Percentiles rank a stretch among this genome's conserved stretches.
Evolutionary conservation across 1,140 invertebrate genomes (phyloP).

Genomic region (Plodia interpunctella): DNA sequence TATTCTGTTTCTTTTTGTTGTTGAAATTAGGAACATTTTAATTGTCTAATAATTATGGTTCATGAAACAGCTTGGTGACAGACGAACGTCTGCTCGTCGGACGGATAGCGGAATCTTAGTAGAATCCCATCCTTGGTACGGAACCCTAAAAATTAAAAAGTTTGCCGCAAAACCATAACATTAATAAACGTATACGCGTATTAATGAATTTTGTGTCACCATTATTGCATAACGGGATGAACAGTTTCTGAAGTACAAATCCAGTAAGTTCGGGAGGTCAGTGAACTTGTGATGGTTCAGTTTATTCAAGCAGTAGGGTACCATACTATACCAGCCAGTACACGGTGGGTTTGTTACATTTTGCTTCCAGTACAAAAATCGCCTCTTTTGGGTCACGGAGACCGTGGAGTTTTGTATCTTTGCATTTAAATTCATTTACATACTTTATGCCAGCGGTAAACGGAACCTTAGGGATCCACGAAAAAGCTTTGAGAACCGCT

Average conservation of each 20-base stretch:
- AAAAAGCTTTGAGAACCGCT: no score
- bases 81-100: no score
- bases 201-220: conserved; percentile 31
- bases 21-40: no score
- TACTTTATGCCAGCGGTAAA: no score
- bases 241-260: conserved; percentile 11
- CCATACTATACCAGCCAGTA: neutral
- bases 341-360: neutral
- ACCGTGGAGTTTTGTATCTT: no score
- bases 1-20: no score
- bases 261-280: conserved; percentile 26
- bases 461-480: no score
- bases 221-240: conserved; percentile 33
- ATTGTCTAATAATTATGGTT: no score
- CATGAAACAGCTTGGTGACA: no score
- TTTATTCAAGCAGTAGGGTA: conserved; percentile 15
- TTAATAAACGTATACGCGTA: conserved; percentile 11
- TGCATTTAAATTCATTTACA: no score
- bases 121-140: no score
- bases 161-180: neutral
- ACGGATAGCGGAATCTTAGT: no score
- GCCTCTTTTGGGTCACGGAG: neutral
- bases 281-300: conserved; percentile 27
- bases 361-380: neutral
- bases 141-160: conserved; percentile 14